Evolutionary conservation across 2,113 vertebrate species (phyloP), one percentile per base, ranked within the genome.

Genomic region (Seriola dumerili): DNA sequence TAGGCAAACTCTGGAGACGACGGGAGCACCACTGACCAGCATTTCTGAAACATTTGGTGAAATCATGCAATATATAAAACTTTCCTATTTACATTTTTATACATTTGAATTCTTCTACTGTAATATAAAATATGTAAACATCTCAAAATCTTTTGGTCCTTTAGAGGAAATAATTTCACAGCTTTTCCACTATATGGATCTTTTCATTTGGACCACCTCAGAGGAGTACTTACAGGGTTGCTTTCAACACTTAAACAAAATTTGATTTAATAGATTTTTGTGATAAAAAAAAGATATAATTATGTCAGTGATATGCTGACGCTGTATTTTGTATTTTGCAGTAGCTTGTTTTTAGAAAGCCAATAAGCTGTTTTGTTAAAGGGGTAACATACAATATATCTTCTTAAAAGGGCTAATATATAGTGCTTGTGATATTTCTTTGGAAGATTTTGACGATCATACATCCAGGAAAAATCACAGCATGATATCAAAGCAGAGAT

Each of bases 71-170:
- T 29, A 70, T 68, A 63, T 32, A 74, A 80, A 72, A 52, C 2
- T 2, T 62, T 73, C 40, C 0, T 62, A 54, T 54, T 65, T 67
- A 86, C 61, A 82, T 34, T 69, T 74, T 25, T 32, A 44, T 16
- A 85, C 69, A 76, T 72, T 59, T 78, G 8, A 76, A 61, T 62
- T 62, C 57, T 42, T 78, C 13, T 38, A 66, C 12, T 23, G 6
- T 71, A 17, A 73, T 78, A 87, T 75, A 85, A 90, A 89, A 88
- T 19, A 58, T 88, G 83, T 83, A 87, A 91, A 91, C 89, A 88
- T 88, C 13, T 63, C 23, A 9, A 64, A 40, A 68, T 70, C 6
- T 52, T 71, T 79, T 65, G 55, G 44, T 73, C 58, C 40, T 55
- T 19, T 64, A 32, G 9, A 55, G 65, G 58, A n/a, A 69, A 63